A percentile compares a stretch with the other conserved stretches of the same genome.
phyloP scores from a whole-genome alignment of 1,140 invertebrate species.

The Apocrypta bakeri region DNA sequence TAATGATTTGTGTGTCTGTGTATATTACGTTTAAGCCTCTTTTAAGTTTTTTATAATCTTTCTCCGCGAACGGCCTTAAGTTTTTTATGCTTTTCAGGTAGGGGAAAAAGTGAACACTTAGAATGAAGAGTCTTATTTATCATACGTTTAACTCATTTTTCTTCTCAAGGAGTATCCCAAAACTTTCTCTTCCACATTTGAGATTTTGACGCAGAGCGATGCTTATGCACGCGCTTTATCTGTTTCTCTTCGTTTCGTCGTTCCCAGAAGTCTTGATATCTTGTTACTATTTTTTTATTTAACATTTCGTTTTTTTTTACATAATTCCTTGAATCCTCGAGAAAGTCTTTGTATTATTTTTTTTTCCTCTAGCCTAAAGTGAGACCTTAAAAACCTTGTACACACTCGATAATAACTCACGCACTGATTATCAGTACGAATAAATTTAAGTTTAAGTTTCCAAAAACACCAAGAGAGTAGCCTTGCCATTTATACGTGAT shows the following conservation, averaged over 20 bases:
- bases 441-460: conserved; percentile 72
- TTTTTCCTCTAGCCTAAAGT: conserved; percentile 29
- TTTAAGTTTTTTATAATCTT: conserved; percentile 12
- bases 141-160: conserved; percentile 43
- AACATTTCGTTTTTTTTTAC: conserved; percentile 28
- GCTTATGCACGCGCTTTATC: conserved; percentile 25
- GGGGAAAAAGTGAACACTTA: conserved; percentile 64
- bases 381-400: conserved; percentile 35
- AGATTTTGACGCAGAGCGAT: conserved; percentile 26
- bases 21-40: conserved; percentile 48
- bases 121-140: conserved; percentile 62
- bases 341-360: conserved; percentile 40
- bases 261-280: conserved; percentile 20
- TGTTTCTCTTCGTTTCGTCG: conserved; percentile 5
- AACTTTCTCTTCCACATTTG: background rate
- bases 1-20: conserved; percentile 51
- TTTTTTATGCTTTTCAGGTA: conserved; percentile 51
- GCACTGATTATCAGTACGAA: conserved; percentile 21
- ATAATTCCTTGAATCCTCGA: conserved; percentile 59
- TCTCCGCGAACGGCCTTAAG: background rate
- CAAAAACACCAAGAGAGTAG: conserved; percentile 74
- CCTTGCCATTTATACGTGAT: conserved; percentile 69
- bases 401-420: conserved; percentile 47
- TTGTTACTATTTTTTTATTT: conserved; percentile 31
- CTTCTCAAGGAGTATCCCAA: conserved; percentile 4